Base-by-base conservation (phyloP, 2,797 vertebrate species). In the Gymnoscopelus microlampas region DNA sequence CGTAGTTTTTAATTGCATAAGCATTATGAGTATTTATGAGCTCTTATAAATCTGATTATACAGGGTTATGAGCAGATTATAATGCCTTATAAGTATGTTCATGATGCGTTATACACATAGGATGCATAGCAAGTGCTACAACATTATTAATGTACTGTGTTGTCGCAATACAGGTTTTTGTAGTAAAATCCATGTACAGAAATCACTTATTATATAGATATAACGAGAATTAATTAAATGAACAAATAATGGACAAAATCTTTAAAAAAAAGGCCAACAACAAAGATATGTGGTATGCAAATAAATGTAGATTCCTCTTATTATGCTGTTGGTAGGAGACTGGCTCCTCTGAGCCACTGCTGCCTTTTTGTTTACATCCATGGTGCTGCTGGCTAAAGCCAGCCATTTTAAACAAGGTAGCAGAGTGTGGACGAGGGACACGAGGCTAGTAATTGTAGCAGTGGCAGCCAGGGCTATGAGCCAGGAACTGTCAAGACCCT, bases 361-460 rank as follows among this genome's bases (percentile, higher is more conserved):
- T 61, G 51, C 29, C 74, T 49, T 62, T 5, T 68, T 83, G 83
- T 88, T 88, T 83, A 85, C 79, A 60, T 74, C 75, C 63, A 47
- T 51, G 24, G 24, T 29, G 3, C 8, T 19, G 19, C 6, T 71
- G 64, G 69, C 83, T 80, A 63, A 68, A 69, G 84, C 85, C 80
- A n/a, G 79, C 84, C 88, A 86, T 87, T 88, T 87, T 81, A 81
- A 78, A 85, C 83, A 70, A 78, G 60, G 76, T 64, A 79, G 71
- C 77, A 35, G 63, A 76, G 77, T 64, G 5, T 35, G 14, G 71
- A 80, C 54, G 12, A 83, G 77, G 67, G 77, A 76, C 69, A 48
- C 66, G 77, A 76, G 85, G 69, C 75, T 76, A 62, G 83, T 89
- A 87, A 89, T 82, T 80, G 83, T 89, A 87, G 88, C 86, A 72